Conservation (phyloP, 2,888 invertebrate species). For the Oxytorus armatus region DNA sequence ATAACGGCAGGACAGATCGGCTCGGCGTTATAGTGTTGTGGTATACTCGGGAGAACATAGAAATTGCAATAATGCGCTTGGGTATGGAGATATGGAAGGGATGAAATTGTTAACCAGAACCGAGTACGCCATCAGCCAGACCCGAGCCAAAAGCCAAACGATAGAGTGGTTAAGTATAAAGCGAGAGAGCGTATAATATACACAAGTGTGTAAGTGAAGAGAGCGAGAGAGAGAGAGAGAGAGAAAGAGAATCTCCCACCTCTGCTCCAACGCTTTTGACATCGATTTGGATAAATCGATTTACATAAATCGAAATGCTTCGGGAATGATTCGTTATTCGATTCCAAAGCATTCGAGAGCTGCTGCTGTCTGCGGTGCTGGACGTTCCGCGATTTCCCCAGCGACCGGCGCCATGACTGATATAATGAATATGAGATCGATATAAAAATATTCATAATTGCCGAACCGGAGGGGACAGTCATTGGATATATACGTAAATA, state of each 20-base stretch:
- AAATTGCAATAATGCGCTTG: constrained; percentile 76
- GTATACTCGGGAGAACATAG: constrained; percentile 66
- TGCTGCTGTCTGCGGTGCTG: background rate
- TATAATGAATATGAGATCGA: constrained; percentile 63
- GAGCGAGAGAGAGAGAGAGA: constrained; percentile 28
- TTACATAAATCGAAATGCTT: constrained; percentile 66
- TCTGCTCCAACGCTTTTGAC: constrained; percentile 57
- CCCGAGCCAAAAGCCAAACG: constrained; percentile 48
- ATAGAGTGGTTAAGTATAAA: background rate
- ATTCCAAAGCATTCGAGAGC: constrained; percentile 42
- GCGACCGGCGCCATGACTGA: constrained; percentile 40
- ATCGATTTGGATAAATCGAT: constrained; percentile 60
- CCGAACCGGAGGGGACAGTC: background rate
- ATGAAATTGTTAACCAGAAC: constrained; percentile 79
- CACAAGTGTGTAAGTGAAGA: background rate
- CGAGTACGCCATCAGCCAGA: constrained; percentile 68
- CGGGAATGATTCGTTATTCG: constrained; percentile 65
- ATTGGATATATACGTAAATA: constrained; percentile 4
- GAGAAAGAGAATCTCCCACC: constrained; percentile 54
- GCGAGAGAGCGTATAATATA: constrained; percentile 8
- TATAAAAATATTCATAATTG: constrained; percentile 59
- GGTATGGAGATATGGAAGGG: constrained; percentile 69
- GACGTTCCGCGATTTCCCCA: constrained; percentile 35
- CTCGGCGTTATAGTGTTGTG: background rate
- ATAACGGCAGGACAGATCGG: constrained; percentile 20